Conservation (phyloP, 2,888 invertebrate species). For the Lepidocyrtinus sp. region DNA sequence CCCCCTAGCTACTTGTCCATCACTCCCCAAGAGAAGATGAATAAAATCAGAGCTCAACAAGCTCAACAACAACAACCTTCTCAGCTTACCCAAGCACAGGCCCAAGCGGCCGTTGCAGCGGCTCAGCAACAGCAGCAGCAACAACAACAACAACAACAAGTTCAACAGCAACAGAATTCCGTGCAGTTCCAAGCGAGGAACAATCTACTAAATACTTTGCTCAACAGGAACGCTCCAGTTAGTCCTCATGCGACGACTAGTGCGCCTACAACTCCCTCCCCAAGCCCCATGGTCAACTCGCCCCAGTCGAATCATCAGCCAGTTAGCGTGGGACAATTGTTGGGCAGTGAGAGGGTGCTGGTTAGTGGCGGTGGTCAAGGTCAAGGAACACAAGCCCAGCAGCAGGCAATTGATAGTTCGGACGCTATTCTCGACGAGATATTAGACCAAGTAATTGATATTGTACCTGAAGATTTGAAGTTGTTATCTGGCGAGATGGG, state of each 20-base stretch:
- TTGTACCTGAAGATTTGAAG: slow-evolving; percentile 78
- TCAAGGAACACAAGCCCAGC: slow-evolving; percentile 9
- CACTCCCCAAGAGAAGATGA: slow-evolving; percentile 77
- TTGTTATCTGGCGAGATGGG: not conserved
- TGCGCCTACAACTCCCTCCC: not conserved
- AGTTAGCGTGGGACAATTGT: not conserved
- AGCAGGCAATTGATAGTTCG: slow-evolving; percentile 34
- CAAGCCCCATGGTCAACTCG: not conserved
- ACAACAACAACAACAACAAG: slow-evolving; percentile 26
- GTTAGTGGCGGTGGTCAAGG: slow-evolving; percentile 12
- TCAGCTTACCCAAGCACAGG: slow-evolving; percentile 72
- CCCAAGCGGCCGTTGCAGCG: slow-evolving; percentile 71
- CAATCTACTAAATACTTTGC: slow-evolving; percentile 49
- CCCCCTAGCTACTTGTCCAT: slow-evolving; percentile 73
- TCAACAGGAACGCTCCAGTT: slow-evolving; percentile 35
- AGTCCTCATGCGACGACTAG: not conserved
- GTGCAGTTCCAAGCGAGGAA: slow-evolving; percentile 12
- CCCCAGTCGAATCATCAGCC: not conserved
- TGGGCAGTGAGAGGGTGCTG: slow-evolving; percentile 14
- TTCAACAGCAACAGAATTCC: slow-evolving; percentile 20
- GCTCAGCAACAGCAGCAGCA: slow-evolving; percentile 71
- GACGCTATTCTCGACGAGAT: slow-evolving; percentile 82
- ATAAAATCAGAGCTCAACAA: slow-evolving; percentile 57
- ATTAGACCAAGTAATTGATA: slow-evolving; percentile 88
- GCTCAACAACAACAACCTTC: slow-evolving; percentile 51